phyloP scores from a whole-genome alignment of 2,113 vertebrate species.

The Perognathus longimembris region DNA sequence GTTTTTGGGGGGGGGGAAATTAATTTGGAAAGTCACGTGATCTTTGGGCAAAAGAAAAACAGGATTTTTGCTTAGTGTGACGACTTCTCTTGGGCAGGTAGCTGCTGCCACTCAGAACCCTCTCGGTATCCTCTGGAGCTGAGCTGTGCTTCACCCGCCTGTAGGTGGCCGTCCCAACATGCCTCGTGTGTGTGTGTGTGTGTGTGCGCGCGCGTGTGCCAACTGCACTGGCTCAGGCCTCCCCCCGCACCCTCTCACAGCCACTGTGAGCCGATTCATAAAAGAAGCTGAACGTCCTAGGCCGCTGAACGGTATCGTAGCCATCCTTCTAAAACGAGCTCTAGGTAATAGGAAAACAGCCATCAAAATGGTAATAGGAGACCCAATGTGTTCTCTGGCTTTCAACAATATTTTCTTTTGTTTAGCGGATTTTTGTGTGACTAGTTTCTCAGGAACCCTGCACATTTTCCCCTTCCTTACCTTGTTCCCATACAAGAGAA shows the following conservation, averaged over 20 bases:
- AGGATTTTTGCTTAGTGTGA: no score
- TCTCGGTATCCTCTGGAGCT: neutral
- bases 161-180: no score
- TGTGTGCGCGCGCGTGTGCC: no score
- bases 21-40: neutral
- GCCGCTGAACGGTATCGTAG: neutral
- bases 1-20: neutral
- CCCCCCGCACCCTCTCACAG: neutral
- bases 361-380: neutral
- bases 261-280: neutral
- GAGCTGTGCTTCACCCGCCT: no score
- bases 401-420: neutral
- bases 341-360: neutral
- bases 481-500: constrained; percentile 60
- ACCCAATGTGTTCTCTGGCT: neutral
- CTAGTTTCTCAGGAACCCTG: constrained; percentile 57
- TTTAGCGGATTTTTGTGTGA: constrained; percentile 29
- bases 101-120: neutral
- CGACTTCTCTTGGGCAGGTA: neutral
- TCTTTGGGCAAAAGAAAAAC: neutral
- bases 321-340: neutral
- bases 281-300: neutral
- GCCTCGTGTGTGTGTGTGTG: no score
- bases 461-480: constrained; percentile 66
- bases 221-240: no score